Evolutionary conservation across 2,888 invertebrate species (phyloP), one percentile per base, ranked within the genome.

Genomic region (Chrysolina haemoptera): DNA sequence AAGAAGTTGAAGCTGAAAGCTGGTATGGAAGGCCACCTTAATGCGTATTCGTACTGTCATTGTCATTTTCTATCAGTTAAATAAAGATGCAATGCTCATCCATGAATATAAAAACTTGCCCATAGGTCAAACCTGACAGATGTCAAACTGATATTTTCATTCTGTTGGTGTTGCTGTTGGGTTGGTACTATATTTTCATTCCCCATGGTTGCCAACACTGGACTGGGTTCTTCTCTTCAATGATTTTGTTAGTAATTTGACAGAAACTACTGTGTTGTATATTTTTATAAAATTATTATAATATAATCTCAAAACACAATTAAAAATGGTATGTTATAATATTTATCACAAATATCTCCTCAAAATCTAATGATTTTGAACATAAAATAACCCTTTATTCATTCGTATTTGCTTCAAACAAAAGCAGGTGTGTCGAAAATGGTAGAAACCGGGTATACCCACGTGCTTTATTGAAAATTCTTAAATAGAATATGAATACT

Each of bases 401-500:
- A 9, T 55, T 55, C 6, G 4, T 55, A 20, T 20, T 20, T 20
- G 18, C 20, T 35, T 9, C 9, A 2, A 27, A 9, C 62, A 79
- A 78, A 79, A 76, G 75, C 84, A 83, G 83, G 82, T 84, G 84
- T 83, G 81, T 80, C 80, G 80, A 80, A 75, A 70, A 77, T 67
- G 73, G 66, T 68, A 46, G 35, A 46, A 66, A 59, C 55, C 81
- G 82, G 82, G 81, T 75, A 65, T 81, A 77, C 77, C 79, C 81
- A 82, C 82, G 82, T 82, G 82, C 81, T 62, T 74, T n/a, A 27
- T 46, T 46, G 46, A 62, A 70, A 66, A 50, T n/a, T 59, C 27
- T 59, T 14, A 8, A 59, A 16, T 62, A 65, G 27, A 41, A 8
- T 27, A 62, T 70, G 20, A 59, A 70, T 20, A 48, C 35, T 27